Conservation (phyloP, 2,797 vertebrate genomes). For the Crocodylus rhombifer region DNA sequence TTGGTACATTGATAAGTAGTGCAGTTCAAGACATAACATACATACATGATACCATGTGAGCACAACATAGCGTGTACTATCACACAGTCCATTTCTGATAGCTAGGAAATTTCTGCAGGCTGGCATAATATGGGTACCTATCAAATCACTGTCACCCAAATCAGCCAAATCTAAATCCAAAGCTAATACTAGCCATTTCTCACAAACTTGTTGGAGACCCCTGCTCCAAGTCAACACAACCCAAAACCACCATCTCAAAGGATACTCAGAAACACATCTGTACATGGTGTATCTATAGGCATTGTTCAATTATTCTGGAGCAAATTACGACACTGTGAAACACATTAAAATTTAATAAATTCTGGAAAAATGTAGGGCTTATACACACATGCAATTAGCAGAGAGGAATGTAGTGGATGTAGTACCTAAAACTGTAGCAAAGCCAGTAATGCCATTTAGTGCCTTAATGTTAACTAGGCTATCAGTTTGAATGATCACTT, state of each 20-base stretch:
- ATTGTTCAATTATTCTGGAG: neutral
- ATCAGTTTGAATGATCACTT: neutral
- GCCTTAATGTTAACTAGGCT: neutral
- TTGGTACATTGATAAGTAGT: neutral
- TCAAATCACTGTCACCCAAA: no score
- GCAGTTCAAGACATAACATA: rapidly evolving
- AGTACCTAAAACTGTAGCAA: neutral
- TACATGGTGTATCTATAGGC: neutral
- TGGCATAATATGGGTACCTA: no score
- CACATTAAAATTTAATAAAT: neutral
- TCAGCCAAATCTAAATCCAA: no score
- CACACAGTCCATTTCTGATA: neutral
- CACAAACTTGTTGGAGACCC: no score
- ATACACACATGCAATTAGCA: neutral
- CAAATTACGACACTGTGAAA: neutral
- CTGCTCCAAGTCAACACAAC: no score
- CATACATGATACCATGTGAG: neutral
- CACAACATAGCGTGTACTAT: neutral
- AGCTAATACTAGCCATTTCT: no score
- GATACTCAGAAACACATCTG: neutral
- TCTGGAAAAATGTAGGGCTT: neutral
- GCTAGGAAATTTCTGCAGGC: no score
- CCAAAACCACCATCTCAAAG: neutral
- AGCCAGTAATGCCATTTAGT: rapidly evolving
- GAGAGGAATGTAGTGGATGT: neutral